A percentile compares a stretch with the other conserved stretches of the same genome.
These are phyloP conservation scores for Sphaerophoria rueppellii DNA, from an alignment of 2,888 invertebrate species.

Conservation along the genomic window DNA sequence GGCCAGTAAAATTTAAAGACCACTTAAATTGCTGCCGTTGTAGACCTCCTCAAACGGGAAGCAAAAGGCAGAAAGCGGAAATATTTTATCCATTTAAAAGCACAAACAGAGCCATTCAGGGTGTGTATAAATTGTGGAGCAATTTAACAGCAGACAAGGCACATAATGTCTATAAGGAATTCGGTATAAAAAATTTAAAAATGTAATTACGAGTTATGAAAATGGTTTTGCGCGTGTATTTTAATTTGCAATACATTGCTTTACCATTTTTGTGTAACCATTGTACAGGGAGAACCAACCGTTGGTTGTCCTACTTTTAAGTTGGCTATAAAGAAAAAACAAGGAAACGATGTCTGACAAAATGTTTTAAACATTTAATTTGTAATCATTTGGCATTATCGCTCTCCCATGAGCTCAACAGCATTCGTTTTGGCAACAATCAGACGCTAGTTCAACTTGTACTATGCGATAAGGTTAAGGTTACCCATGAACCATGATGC, in stretches of 20 bases:
- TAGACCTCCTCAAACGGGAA: neutral
- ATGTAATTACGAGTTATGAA: constrained; percentile 54
- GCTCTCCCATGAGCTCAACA: neutral
- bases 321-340: constrained; percentile 7
- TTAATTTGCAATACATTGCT: constrained; percentile 37
- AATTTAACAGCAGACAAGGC: constrained; percentile 2
- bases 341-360: neutral
- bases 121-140: too few species aligned
- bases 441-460: constrained; percentile 4
- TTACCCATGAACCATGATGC: too few species aligned
- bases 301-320: neutral
- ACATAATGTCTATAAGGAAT: constrained; percentile 19
- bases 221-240: constrained; percentile 34
- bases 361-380: neutral
- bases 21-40: neutral
- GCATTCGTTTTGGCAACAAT: neutral
- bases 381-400: constrained; percentile 3
- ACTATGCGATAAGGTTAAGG: neutral
- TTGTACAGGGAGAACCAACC: neutral
- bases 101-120: neutral
- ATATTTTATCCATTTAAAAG: constrained; percentile 5
- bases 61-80: neutral
- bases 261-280: constrained; percentile 9
- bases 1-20: constrained; percentile 9
- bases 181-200: constrained; percentile 27